Evolutionary conservation across 2,113 vertebrate genomes (phyloP).

Genomic region (Triplophysa rosa): DNA sequence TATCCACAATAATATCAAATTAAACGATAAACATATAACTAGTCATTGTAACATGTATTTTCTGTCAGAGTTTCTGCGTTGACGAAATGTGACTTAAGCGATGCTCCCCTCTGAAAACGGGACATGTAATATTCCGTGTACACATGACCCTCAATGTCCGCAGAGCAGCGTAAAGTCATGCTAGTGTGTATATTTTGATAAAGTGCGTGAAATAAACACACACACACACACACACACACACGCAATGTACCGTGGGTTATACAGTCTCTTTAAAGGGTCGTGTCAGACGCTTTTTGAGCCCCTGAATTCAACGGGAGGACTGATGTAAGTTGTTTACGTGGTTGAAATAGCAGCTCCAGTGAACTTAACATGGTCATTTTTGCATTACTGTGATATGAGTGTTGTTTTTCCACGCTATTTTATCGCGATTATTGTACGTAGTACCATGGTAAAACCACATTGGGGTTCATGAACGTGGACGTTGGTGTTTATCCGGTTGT

Average conservation of each 20-base stretch:
- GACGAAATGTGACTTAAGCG: too few relatives aligned
- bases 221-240: conserved; percentile 61
- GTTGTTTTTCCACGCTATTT: too few relatives aligned
- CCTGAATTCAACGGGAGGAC: conserved; percentile 23
- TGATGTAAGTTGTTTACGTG: conserved; percentile 60
- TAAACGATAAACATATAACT: too few relatives aligned
- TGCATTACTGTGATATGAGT: too few relatives aligned
- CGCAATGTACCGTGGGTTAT: conserved; percentile 50
- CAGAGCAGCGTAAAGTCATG: not conserved
- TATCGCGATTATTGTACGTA: too few relatives aligned
- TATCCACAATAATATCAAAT: too few relatives aligned
- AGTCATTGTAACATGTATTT: too few relatives aligned
- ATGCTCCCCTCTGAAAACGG: not conserved
- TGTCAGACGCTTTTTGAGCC: conserved; percentile 54
- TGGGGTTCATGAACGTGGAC: not conserved
- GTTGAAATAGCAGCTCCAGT: not conserved
- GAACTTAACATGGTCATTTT: too few relatives aligned
- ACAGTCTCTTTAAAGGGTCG: conserved; percentile 46
- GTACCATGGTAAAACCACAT: too few relatives aligned
- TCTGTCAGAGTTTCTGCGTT: too few relatives aligned
- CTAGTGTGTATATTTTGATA: not conserved
- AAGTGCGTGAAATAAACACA: conserved; percentile 47
- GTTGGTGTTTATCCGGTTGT: too few relatives aligned
- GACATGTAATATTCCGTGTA: conserved; percentile 13
- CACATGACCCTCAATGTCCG: conserved; percentile 64